These are phyloP conservation scores for Diarsia dahlii DNA, from an alignment of 2,888 invertebrate genomes.

Conservation along the genomic window DNA sequence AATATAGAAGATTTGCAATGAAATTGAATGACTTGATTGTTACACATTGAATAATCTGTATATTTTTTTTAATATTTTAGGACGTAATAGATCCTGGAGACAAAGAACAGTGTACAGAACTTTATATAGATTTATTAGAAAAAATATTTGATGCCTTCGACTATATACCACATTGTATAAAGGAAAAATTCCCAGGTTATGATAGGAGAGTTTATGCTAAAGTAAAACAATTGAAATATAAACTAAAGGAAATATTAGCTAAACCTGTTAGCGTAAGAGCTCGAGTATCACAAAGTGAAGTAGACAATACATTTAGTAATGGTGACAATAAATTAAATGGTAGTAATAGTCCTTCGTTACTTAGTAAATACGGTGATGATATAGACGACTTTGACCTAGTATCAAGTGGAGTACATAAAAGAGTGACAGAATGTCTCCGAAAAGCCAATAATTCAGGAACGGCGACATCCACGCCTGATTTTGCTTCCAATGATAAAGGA, in stretches of 20 bases:
- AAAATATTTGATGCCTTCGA: constrained; percentile 92
- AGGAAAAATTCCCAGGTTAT: constrained; percentile 92
- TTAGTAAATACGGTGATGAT: constrained; percentile 71
- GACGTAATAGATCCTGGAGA: constrained; percentile 68
- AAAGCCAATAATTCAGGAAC: constrained; percentile 47
- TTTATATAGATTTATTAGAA: constrained; percentile 92
- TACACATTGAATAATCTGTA: neutral
- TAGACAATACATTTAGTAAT: constrained; percentile 58
- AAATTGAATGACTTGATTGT: neutral
- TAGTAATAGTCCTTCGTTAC: constrained; percentile 69
- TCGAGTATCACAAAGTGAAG: constrained; percentile 57
- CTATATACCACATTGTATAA: constrained; percentile 91
- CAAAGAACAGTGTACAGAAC: constrained; percentile 83
- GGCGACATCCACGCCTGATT: constrained; percentile 79
- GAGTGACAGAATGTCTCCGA: constrained; percentile 34
- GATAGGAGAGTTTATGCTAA: constrained; percentile 89
- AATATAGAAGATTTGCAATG: neutral
- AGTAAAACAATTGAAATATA: constrained; percentile 90
- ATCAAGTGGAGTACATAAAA: constrained; percentile 69
- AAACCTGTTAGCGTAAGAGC: constrained; percentile 76
- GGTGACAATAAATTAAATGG: constrained; percentile 57
- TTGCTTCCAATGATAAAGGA: constrained; percentile 68
- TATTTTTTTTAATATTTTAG: constrained; percentile 59
- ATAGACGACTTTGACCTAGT: constrained; percentile 76
- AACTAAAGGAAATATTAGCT: constrained; percentile 87